phyloP scores from a whole-genome alignment of 2,888 invertebrate genomes.

The Coenonympha arcania region DNA sequence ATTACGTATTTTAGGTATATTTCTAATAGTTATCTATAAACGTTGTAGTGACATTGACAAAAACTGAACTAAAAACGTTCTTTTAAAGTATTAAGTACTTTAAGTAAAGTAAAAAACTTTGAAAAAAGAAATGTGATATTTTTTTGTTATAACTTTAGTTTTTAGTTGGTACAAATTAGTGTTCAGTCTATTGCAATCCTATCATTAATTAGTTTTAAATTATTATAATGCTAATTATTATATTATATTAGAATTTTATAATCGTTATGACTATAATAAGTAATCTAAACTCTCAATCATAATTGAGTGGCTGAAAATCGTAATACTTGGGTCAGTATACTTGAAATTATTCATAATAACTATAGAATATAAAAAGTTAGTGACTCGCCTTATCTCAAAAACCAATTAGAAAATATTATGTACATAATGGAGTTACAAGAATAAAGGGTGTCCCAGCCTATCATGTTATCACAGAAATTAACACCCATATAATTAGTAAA shows the following conservation, averaged over 20 bases:
- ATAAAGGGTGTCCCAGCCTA: neutral
- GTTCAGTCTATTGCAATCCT: neutral
- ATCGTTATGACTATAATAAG: neutral
- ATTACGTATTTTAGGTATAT: too few species aligned
- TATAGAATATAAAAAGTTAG: constrained; percentile 14
- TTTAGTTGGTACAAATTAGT: neutral
- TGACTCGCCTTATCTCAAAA: neutral
- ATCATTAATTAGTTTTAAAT: neutral
- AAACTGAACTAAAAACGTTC: too few species aligned
- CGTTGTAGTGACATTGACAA: too few species aligned
- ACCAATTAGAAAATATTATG: neutral
- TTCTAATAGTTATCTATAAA: too few species aligned
- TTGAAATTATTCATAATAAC: constrained; percentile 24
- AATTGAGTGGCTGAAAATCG: neutral
- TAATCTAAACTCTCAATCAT: neutral
- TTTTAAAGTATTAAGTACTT: too few species aligned
- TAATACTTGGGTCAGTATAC: neutral
- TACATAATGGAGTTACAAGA: neutral
- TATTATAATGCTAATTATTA: neutral
- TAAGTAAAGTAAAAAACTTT: too few species aligned
- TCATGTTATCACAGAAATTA: too few species aligned
- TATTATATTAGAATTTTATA: too few species aligned
- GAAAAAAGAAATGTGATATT: constrained; percentile 5
- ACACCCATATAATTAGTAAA: too few species aligned
- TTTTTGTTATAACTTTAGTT: neutral